Percentiles rank a stretch among this genome's conserved stretches.
Evolutionary conservation across 2,888 invertebrate genomes (phyloP).

Genomic region (Pristionchus exspectatus): DNA sequence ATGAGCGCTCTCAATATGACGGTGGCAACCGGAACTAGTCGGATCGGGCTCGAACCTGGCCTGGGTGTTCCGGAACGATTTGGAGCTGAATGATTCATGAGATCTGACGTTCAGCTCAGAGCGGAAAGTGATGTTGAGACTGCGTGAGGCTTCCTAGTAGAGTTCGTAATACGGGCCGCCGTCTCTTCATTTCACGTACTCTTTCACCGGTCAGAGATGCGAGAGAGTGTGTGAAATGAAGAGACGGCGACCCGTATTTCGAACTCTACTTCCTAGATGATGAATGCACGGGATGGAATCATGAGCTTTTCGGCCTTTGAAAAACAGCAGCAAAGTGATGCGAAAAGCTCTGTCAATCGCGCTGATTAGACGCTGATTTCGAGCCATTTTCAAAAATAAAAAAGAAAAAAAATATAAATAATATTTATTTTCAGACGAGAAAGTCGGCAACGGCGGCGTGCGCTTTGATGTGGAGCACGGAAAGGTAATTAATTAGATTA

Average conservation of each 20-base stretch:
- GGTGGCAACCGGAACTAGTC: no score
- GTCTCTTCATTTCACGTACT: no score
- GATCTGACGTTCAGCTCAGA: background rate
- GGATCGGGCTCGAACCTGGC: background rate
- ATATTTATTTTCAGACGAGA: conserved; percentile 71
- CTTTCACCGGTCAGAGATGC: no score
- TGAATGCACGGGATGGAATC: background rate
- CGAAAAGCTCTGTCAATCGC: background rate
- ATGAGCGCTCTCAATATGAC: no score
- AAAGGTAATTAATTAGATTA: conserved; percentile 56
- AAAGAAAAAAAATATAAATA: background rate
- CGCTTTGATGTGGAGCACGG: conserved; percentile 70
- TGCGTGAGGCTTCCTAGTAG: background rate
- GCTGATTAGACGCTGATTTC: background rate
- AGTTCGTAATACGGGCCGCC: no score
- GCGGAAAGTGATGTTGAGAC: background rate
- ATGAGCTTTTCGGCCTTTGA: background rate
- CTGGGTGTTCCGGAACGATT: background rate
- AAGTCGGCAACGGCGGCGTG: conserved; percentile 76
- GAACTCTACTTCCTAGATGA: no score
- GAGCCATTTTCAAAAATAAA: background rate
- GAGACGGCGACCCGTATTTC: no score
- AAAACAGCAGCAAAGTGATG: background rate
- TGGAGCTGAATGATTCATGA: background rate
- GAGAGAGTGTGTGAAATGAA: no score